Evolutionary conservation across 1,140 invertebrate genomes (phyloP).

Genomic region (Adelges cooleyi): DNA sequence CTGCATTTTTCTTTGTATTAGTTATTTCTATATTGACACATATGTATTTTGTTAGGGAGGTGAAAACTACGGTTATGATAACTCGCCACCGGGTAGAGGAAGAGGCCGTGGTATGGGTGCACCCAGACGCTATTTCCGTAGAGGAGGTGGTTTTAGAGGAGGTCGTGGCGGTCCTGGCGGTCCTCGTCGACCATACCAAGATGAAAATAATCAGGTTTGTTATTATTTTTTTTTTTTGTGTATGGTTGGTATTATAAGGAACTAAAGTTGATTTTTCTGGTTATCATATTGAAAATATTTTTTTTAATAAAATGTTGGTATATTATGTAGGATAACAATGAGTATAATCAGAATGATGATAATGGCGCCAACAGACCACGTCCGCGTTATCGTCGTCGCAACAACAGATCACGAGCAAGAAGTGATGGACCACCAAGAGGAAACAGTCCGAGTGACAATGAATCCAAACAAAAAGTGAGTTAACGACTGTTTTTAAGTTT

Average conservation of each 20-base stretch:
- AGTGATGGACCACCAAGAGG: constrained; percentile 24
- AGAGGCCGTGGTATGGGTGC: constrained; percentile 28
- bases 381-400: constrained; percentile 12
- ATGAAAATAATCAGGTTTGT: constrained; percentile 22
- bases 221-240: neutral
- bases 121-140: neutral
- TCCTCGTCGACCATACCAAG: constrained; percentile 17
- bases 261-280: no score
- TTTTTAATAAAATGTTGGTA: neutral
- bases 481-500: no score
- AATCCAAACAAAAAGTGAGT: constrained; percentile 23
- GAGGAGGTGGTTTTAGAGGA: constrained; percentile 4
- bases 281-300: neutral
- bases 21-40: neutral
- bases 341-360: constrained; percentile 23
- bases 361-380: constrained; percentile 12
- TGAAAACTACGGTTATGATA: constrained; percentile 28
- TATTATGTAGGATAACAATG: constrained; percentile 21
- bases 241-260: no score
- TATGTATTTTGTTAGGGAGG: neutral
- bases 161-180: neutral
- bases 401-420: constrained; percentile 12
- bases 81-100: constrained; percentile 27
- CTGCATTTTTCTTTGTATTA: no score
- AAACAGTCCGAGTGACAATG: constrained; percentile 20